Evolutionary conservation across 1,140 invertebrate species (phyloP).

Genomic region (Zaprionus ghesquierei): DNA sequence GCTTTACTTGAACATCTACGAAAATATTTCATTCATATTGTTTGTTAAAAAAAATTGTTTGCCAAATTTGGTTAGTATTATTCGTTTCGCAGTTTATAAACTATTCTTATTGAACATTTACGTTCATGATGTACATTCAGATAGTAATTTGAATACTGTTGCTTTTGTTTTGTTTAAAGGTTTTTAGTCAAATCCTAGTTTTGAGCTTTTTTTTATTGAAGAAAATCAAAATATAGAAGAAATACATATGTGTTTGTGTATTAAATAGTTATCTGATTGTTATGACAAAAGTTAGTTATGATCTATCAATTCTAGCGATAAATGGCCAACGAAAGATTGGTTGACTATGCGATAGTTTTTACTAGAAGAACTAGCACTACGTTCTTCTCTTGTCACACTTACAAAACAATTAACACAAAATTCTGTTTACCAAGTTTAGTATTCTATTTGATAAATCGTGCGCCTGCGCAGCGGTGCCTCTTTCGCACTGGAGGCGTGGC

Average conservation of each 20-base stretch:
- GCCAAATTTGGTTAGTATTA: background rate
- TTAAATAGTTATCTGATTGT: constrained; percentile 1
- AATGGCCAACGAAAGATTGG: background rate
- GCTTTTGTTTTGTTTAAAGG: background rate
- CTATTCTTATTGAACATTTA: background rate
- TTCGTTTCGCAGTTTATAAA: background rate
- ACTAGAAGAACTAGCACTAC: background rate
- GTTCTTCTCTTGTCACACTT: constrained; percentile 3
- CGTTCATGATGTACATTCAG: background rate
- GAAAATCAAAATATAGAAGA: background rate
- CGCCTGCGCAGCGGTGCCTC: constrained; percentile 71
- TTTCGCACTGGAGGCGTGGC: constrained; percentile 20
- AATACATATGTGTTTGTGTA: background rate
- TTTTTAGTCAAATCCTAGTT: background rate
- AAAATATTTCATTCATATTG: background rate
- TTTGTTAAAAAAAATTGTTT: background rate
- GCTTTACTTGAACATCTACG: background rate
- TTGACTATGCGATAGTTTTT: background rate
- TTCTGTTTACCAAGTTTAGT: constrained; percentile 29
- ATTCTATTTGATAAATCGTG: constrained; percentile 54
- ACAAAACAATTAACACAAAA: constrained; percentile 38
- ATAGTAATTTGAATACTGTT: background rate
- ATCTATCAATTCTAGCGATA: background rate
- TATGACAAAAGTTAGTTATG: background rate
- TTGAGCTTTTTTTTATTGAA: background rate